These are phyloP conservation scores for Megalopta genalis DNA, from an alignment of 1,140 invertebrate species.

Conservation along the genomic window DNA sequence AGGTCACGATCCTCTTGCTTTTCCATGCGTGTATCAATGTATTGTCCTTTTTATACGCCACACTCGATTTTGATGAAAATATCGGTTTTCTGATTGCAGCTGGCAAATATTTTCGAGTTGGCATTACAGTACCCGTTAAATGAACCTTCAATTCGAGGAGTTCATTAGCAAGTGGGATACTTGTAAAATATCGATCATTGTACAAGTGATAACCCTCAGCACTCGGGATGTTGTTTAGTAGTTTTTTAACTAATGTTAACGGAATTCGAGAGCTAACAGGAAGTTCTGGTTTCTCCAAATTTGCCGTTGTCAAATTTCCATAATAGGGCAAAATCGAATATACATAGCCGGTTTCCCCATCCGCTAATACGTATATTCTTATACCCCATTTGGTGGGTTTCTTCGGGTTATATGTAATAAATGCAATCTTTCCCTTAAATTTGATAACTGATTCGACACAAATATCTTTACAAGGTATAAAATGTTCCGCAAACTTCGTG, in stretches of 20 bases:
- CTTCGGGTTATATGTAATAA: neutral
- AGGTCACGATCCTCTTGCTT: constrained; percentile 50
- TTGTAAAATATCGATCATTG: constrained; percentile 49
- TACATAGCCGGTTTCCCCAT: neutral
- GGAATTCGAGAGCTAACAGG: too few species aligned
- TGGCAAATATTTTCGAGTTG: constrained; percentile 53
- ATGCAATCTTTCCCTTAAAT: neutral
- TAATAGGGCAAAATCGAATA: too few species aligned
- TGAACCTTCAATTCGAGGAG: constrained; percentile 48
- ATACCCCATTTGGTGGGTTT: neutral
- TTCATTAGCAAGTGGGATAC: constrained; percentile 47
- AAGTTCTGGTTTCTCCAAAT: neutral
- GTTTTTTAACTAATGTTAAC: too few species aligned
- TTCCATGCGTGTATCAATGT: constrained; percentile 52
- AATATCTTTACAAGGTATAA: neutral
- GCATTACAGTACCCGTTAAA: constrained; percentile 51
- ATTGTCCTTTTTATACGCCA: constrained; percentile 45
- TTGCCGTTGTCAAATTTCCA: neutral
- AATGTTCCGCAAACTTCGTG: neutral
- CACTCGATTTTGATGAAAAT: constrained; percentile 29
- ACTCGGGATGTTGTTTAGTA: too few species aligned
- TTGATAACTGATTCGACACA: neutral
- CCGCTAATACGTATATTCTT: neutral
- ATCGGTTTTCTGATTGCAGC: constrained; percentile 49
- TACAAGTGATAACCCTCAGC: too few species aligned